Evolutionary conservation across 1,140 invertebrate genomes (phyloP).

Genomic region (Ceratitis capitata): DNA sequence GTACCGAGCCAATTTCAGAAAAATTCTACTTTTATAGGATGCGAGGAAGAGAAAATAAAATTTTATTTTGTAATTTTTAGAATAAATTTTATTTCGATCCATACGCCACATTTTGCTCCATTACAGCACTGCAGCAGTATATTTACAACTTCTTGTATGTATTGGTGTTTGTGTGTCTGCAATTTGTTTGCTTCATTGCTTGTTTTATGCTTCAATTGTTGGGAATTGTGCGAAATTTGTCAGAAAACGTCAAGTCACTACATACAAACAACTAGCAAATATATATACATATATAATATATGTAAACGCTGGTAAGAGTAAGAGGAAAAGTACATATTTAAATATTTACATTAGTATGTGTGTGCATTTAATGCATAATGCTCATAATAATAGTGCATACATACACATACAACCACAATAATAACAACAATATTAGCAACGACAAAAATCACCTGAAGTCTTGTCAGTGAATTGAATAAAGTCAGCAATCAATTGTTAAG

Average conservation of each 20-base stretch:
- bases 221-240: neutral
- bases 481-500: conserved; percentile 17
- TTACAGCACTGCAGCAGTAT: neutral
- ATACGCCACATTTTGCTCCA: neutral
- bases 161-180: neutral
- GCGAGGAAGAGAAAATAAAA: neutral
- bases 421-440: neutral
- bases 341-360: too few species aligned
- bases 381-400: too few species aligned
- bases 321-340: too few species aligned
- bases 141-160: neutral
- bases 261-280: neutral
- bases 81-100: too few species aligned
- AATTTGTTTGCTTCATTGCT: neutral
- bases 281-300: too few species aligned
- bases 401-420: neutral
- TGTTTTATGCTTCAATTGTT: neutral
- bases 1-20: neutral
- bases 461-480: neutral
- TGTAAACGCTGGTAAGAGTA: too few species aligned
- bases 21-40: neutral
- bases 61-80: too few species aligned
- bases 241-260: neutral
- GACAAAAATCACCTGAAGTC: neutral
- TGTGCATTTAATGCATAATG: too few species aligned